These are phyloP conservation scores for Phoenicopterus ruber DNA, from an alignment of 2,113 vertebrate species.

Conservation along the genomic window DNA sequence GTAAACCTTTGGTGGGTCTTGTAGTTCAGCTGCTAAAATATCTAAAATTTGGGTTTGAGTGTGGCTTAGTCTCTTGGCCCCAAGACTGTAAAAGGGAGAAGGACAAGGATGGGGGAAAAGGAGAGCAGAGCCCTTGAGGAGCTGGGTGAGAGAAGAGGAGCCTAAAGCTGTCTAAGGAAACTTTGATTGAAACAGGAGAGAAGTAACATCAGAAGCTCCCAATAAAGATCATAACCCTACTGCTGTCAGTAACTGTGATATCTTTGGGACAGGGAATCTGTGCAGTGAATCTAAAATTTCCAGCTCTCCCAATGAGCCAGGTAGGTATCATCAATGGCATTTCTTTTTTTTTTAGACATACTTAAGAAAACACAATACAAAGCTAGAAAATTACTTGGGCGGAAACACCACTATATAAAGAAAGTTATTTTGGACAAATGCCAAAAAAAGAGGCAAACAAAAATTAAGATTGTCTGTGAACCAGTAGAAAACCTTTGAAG, in stretches of 20 bases:
- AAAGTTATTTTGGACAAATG: background rate
- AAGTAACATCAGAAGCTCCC: background rate
- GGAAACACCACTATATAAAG: background rate
- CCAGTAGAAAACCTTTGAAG: slow-evolving; percentile 24
- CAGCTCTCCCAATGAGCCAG: background rate
- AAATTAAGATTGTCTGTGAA: slow-evolving; percentile 23
- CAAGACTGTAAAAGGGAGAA: background rate
- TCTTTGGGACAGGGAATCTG: background rate
- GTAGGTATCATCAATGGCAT: background rate
- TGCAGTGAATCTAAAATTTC: background rate
- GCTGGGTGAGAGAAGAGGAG: background rate
- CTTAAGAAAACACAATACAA: background rate
- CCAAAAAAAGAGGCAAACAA: background rate
- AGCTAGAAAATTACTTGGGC: background rate
- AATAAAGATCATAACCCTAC: background rate
- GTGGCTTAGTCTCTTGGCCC: background rate
- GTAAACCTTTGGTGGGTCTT: background rate
- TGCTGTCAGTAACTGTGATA: background rate
- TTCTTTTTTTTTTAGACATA: background rate
- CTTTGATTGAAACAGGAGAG: background rate
- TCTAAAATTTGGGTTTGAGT: background rate
- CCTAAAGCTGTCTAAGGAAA: background rate
- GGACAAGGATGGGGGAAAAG: background rate
- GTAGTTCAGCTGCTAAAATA: background rate
- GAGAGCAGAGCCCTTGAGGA: background rate